phyloP scores from a whole-genome alignment of 2,113 vertebrate genomes.

The Alouatta palliata region DNA sequence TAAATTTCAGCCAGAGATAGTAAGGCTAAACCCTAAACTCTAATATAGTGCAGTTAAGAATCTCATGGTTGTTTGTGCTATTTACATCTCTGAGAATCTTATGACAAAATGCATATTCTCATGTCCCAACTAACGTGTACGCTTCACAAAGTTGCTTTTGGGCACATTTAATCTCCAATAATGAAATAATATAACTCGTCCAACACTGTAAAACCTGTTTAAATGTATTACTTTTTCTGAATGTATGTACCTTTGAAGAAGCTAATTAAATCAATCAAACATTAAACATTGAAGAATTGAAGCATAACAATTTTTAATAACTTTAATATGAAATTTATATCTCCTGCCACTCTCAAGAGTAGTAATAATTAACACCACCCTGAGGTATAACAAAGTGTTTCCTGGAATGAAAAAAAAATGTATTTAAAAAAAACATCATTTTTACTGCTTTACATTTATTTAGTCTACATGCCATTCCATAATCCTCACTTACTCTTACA shows the following conservation, averaged over 20 bases:
- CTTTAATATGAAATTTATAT: conserved; percentile 19
- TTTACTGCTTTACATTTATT: background rate
- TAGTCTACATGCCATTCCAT: background rate
- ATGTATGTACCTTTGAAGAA: conserved; percentile 52
- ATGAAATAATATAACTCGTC: conserved; percentile 38
- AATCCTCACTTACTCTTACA: background rate
- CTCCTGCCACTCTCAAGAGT: background rate
- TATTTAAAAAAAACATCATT: too few relatives aligned
- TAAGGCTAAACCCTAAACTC: background rate
- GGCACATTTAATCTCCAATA: conserved; percentile 35
- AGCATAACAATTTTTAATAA: conserved; percentile 45
- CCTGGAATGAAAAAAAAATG: conserved; percentile 3
- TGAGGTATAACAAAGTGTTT: background rate
- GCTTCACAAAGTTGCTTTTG: background rate
- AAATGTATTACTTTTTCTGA: conserved; percentile 45
- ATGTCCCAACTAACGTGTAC: conserved; percentile 34
- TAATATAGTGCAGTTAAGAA: background rate
- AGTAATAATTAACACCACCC: conserved; percentile 52
- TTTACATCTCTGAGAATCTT: background rate
- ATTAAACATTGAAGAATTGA: conserved; percentile 55
- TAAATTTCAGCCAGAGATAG: background rate
- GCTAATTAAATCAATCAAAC: conserved; percentile 67
- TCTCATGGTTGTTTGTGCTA: background rate
- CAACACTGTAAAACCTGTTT: conserved; percentile 52
- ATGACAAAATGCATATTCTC: background rate